Evolutionary conservation across 2,888 invertebrate genomes (phyloP).

Genomic region (Coenonympha glycerion): DNA sequence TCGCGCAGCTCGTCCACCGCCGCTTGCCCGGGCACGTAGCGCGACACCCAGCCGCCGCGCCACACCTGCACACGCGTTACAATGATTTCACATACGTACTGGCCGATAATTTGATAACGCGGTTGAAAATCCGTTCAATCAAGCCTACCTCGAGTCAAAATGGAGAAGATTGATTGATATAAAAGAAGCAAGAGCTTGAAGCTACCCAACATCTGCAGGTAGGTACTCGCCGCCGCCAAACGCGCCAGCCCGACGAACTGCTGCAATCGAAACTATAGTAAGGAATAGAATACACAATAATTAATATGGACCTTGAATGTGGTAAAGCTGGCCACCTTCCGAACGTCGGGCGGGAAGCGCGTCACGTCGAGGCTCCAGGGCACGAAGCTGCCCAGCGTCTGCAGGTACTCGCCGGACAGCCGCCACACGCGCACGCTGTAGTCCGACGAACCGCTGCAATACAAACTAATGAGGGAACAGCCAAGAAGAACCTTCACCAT

Average conservation of each 20-base stretch:
- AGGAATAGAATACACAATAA: background rate
- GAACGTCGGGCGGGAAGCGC: constrained; percentile 83
- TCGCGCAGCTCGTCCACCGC: constrained; percentile 56
- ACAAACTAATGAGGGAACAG: background rate
- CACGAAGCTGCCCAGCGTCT: constrained; percentile 83
- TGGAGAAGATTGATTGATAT: too few species aligned
- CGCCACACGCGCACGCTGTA: constrained; percentile 85
- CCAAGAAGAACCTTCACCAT: too few species aligned
- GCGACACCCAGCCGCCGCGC: constrained; percentile 68
- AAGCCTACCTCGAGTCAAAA: too few species aligned
- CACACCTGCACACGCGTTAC: constrained; percentile 46
- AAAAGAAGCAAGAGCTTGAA: too few species aligned
- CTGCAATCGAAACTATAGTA: too few species aligned
- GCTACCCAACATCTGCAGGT: too few species aligned
- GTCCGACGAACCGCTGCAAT: constrained; percentile 75
- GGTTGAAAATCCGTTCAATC: too few species aligned
- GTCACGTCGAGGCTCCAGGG: constrained; percentile 75
- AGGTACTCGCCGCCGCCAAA: too few species aligned
- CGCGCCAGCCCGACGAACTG: too few species aligned
- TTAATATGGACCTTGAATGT: constrained; percentile 80
- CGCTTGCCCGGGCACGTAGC: constrained; percentile 68
- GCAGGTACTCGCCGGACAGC: constrained; percentile 80
- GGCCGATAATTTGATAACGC: too few species aligned
- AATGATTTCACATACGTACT: too few species aligned
- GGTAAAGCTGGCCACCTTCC: constrained; percentile 83